phyloP scores from a whole-genome alignment of 2,888 invertebrate species.

The Tubulanus polymorphus region DNA sequence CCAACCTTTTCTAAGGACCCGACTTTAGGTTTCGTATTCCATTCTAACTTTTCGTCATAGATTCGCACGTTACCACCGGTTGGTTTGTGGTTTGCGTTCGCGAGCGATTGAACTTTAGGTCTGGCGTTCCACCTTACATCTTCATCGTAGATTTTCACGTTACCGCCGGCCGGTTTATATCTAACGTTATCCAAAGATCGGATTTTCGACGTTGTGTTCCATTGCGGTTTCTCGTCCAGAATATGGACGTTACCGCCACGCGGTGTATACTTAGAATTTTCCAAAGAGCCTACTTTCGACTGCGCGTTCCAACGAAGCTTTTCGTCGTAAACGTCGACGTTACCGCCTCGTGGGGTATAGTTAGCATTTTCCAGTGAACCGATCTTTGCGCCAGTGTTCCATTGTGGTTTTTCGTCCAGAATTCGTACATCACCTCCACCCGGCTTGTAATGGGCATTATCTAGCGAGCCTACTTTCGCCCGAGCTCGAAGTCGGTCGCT shows the following conservation, averaged over 20 bases:
- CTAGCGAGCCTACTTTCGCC: background rate
- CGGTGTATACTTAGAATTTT: slow-evolving; percentile 5
- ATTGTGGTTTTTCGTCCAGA: background rate
- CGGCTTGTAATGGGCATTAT: background rate
- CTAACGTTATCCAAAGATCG: slow-evolving; percentile 5
- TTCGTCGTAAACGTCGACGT: slow-evolving; percentile 81
- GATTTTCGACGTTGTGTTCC: slow-evolving; percentile 5
- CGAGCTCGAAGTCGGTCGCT: too few relatives aligned
- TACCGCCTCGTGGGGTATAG: slow-evolving; percentile 74
- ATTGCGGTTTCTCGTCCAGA: background rate
- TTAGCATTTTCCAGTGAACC: slow-evolving; percentile 85
- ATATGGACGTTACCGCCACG: slow-evolving; percentile 5
- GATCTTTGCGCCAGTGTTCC: slow-evolving; percentile 67
- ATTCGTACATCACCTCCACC: background rate
- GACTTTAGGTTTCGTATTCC: slow-evolving; percentile 1
- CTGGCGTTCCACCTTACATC: slow-evolving; percentile 21
- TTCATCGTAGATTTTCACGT: background rate
- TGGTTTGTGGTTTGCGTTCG: slow-evolving; percentile 9
- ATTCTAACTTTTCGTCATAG: background rate
- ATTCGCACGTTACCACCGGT: slow-evolving; percentile 9
- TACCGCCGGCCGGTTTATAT: background rate
- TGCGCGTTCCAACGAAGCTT: slow-evolving; percentile 41
- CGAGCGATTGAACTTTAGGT: slow-evolving; percentile 8
- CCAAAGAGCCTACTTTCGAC: slow-evolving; percentile 6
- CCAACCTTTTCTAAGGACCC: slow-evolving; percentile 6